Conservation (phyloP, 2,797 vertebrate genomes). For the Pempheris klunzingeri region DNA sequence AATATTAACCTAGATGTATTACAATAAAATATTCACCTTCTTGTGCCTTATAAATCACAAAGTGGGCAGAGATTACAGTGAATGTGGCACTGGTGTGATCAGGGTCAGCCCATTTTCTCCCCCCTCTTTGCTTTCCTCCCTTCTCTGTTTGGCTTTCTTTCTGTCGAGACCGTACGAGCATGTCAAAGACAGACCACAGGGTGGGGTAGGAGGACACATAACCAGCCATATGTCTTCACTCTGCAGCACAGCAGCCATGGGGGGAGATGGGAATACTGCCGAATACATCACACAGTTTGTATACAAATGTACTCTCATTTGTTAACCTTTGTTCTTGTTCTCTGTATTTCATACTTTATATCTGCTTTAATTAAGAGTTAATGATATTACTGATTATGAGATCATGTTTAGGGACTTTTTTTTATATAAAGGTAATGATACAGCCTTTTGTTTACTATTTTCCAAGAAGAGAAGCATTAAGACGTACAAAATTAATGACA, state of each 20-base stretch:
- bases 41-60: slow-evolving; percentile 82
- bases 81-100: slow-evolving; percentile 53
- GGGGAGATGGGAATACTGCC: slow-evolving; percentile 43
- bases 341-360: slow-evolving; percentile 12
- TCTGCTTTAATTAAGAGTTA: slow-evolving; percentile 29
- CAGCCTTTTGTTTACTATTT: slow-evolving; percentile 10
- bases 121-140: slow-evolving; percentile 29
- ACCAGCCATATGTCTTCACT: slow-evolving; percentile 79
- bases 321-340: slow-evolving; percentile 22
- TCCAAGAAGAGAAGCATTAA: slow-evolving; percentile 20
- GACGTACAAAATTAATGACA: slow-evolving; percentile 32
- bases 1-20: slow-evolving; percentile 83
- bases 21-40: slow-evolving; percentile 82
- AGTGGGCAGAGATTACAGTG: slow-evolving; percentile 66
- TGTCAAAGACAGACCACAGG: slow-evolving; percentile 92
- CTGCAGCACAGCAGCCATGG: slow-evolving; percentile 60
- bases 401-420: not conserved
- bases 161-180: slow-evolving; percentile 67
- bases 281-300: slow-evolving; percentile 53
- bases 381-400: slow-evolving; percentile 2
- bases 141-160: slow-evolving; percentile 34
- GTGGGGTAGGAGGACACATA: slow-evolving; percentile 92
- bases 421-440: not conserved
- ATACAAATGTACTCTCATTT: slow-evolving; percentile 36
- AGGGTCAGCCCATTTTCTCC: slow-evolving; percentile 67